A percentile compares a stretch with the other conserved stretches of the same genome.
These are phyloP conservation scores for Dermochelys coriacea DNA, from an alignment of 2,797 vertebrate genomes.

Conservation along the genomic window DNA sequence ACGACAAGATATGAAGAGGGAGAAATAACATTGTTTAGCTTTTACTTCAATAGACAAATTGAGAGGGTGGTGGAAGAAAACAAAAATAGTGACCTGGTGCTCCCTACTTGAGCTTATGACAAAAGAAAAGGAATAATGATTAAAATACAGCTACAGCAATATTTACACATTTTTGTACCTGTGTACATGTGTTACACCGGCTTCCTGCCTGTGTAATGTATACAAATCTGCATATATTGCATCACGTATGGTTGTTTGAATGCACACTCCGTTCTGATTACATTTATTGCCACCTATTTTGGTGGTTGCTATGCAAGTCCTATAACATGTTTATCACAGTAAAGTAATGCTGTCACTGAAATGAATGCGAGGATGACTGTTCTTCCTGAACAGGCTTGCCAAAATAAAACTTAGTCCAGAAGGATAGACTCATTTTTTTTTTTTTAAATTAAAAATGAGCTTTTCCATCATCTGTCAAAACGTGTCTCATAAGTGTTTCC, in stretches of 20 bases:
- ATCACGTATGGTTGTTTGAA: background rate
- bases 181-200: background rate
- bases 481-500: conserved; percentile 9
- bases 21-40: background rate
- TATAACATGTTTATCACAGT: conserved; percentile 24
- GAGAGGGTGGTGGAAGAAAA: background rate
- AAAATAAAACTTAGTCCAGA: conserved; percentile 34
- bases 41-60: background rate
- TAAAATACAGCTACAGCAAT: background rate
- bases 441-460: conserved; percentile 24
- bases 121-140: background rate
- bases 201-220: background rate
- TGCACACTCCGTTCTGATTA: background rate
- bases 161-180: background rate
- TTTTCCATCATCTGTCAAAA: conserved; percentile 4
- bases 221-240: background rate
- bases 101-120: background rate
- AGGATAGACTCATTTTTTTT: fast-evolving
- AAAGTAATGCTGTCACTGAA: conserved; percentile 39
- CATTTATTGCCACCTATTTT: background rate
- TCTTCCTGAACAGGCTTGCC: background rate
- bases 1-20: background rate
- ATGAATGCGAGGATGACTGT: background rate
- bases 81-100: background rate
- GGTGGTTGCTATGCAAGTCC: background rate